Conservation (phyloP, 1,140 invertebrate species). For the Apis laboriosa region DNA sequence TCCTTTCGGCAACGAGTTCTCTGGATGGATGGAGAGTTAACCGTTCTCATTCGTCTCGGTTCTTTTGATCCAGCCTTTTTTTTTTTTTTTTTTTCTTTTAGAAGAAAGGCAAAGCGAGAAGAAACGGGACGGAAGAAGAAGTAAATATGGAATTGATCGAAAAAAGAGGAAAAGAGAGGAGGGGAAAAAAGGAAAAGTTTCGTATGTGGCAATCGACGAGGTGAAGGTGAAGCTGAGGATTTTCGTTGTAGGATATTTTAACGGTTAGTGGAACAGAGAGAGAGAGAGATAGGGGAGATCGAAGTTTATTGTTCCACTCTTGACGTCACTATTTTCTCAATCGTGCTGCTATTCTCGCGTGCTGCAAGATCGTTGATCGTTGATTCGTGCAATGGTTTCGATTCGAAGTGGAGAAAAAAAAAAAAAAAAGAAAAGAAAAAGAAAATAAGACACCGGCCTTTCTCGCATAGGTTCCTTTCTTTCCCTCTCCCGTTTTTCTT, state of each 20-base stretch:
- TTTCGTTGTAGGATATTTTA: neutral
- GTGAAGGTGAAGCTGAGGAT: no score
- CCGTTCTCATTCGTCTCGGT: neutral
- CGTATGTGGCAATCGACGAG: neutral
- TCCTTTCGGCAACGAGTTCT: neutral
- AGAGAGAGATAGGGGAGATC: neutral
- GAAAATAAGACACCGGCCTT: neutral
- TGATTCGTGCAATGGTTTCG: neutral
- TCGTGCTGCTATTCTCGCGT: slow-evolving; percentile 17
- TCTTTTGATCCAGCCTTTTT: neutral
- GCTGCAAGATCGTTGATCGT: slow-evolving; percentile 8
- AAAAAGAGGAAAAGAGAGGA: neutral
- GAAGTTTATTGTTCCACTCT: slow-evolving; percentile 5
- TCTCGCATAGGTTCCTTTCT: slow-evolving; percentile 13
- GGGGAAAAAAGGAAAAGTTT: no score
- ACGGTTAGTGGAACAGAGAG: neutral
- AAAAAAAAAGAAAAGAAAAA: neutral
- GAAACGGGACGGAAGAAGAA: neutral
- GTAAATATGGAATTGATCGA: neutral
- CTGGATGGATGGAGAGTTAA: neutral
- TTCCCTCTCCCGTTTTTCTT: neutral
- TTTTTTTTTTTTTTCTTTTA: no score
- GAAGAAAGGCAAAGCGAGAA: neutral
- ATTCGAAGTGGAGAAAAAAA: slow-evolving; percentile 9
- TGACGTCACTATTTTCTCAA: slow-evolving; percentile 25